phyloP scores from a whole-genome alignment of 1,140 invertebrate genomes.

The Procambarus clarkii region DNA sequence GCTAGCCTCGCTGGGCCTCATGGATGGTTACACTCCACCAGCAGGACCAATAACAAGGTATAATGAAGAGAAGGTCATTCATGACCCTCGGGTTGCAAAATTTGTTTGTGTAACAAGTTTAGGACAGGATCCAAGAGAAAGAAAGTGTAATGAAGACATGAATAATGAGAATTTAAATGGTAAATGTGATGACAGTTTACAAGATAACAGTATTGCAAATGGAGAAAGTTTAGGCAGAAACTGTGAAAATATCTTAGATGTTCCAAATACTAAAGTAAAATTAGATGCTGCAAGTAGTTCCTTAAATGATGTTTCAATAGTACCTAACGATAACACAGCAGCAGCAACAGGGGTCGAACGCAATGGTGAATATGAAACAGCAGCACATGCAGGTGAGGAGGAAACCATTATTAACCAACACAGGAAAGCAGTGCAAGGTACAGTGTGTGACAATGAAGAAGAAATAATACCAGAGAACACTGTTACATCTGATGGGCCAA shows the following conservation, averaged over 20 bases:
- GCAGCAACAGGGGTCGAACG: neutral
- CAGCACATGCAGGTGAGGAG: neutral
- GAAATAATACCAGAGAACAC: neutral
- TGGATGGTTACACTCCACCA: slow-evolving; percentile 53
- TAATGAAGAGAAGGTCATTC: slow-evolving; percentile 20
- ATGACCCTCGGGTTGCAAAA: slow-evolving; percentile 17
- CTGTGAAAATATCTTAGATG: neutral
- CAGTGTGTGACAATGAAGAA: neutral
- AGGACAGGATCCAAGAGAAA: neutral
- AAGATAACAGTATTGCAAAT: neutral
- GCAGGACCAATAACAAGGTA: slow-evolving; percentile 29
- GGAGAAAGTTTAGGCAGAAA: neutral
- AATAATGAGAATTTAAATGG: neutral
- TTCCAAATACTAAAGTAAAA: neutral
- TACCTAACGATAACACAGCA: neutral
- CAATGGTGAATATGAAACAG: neutral
- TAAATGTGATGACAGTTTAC: neutral
- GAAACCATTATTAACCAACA: neutral
- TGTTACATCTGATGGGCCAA: neutral
- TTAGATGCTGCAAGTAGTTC: neutral
- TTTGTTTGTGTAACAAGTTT: neutral
- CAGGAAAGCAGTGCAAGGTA: neutral
- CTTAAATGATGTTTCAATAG: neutral
- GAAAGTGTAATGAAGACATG: neutral
- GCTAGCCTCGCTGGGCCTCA: slow-evolving; percentile 20